Base-by-base conservation (phyloP, 2,888 invertebrate species). In the Teleogryllus oceanicus region DNA sequence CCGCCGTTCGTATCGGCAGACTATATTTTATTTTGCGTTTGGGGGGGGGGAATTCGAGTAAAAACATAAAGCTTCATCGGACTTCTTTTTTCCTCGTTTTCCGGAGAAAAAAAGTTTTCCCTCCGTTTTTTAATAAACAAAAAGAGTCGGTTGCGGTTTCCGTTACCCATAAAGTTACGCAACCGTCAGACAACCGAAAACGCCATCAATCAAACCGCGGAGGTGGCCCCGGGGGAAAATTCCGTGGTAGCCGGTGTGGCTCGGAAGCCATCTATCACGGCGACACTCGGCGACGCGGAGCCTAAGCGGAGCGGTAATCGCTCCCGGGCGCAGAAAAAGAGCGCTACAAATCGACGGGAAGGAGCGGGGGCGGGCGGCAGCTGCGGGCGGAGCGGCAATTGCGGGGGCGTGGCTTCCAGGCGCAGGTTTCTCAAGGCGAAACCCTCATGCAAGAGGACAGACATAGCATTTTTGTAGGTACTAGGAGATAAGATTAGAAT, bases 171-270 rank as follows among this genome's bases (percentile, higher is more conserved):
- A 77, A 77, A 49, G 50, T 50, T 77, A 50, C 77, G 50, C 50
- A 77, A 50, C 77, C 50, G 50, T 50, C 62, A 62, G 78, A 62
- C 62, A 24, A 62, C 51, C 62, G 62, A 21, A 78, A 51, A 78
- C 62, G 62, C 62, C 78, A 78, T 78, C 78, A 78, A 78, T 78
- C 78, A 78, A 37, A 37, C 16, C 62, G 62, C 62, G 13, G 62
- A 62, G 62, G 13, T 62, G 13, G 62, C 16, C 62, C 16, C 13
- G 62, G 62, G n/a, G 62, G n/a, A 62, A 62, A 62, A 62, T 62
- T 62, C 62, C 62, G 16, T 62, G 62, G 62, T 8, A n/a, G 62
- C n/a, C n/a, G 62, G 62, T 62, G 62, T 1, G 13, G 62, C 62
- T 13, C 62, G 62, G 62, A 62, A 62, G n/a, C 62, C 62, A 62